A percentile compares a stretch with the other conserved stretches of the same genome.
Evolutionary conservation across 2,888 invertebrate genomes (phyloP).

Genomic region (Papilio gigon): DNA sequence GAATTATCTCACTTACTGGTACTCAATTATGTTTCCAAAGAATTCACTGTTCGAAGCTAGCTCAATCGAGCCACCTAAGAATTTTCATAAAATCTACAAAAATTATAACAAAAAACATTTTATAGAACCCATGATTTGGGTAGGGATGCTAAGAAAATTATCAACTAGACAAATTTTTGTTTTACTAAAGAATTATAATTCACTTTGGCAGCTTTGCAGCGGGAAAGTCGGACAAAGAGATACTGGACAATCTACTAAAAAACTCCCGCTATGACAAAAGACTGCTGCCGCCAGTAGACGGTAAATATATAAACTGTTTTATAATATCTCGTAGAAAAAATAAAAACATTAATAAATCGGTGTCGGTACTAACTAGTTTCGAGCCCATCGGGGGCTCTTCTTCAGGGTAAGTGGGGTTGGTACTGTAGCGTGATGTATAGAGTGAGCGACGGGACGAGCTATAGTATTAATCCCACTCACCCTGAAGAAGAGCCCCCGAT

Average conservation of each 20-base stretch:
- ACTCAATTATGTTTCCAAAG: too few species aligned
- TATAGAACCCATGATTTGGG: background rate
- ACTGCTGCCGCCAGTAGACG: conserved; percentile 94
- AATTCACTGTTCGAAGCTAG: too few species aligned
- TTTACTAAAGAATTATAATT: background rate
- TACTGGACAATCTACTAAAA: conserved; percentile 93
- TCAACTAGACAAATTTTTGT: background rate
- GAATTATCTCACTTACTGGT: too few species aligned
- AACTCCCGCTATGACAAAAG: conserved; percentile 96
- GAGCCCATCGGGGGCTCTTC: too few species aligned
- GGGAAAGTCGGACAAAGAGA: conserved; percentile 96
- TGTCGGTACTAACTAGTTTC: too few species aligned
- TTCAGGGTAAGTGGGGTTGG: too few species aligned
- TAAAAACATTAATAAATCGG: background rate
- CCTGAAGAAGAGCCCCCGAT: too few species aligned
- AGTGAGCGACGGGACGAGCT: too few species aligned
- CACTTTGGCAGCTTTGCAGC: conserved; percentile 89
- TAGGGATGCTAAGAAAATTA: background rate
- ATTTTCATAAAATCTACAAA: too few species aligned
- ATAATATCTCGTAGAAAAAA: background rate
- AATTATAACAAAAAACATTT: background rate
- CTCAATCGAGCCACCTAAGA: too few species aligned
- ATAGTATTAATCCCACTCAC: too few species aligned
- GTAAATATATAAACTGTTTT: conserved; percentile 72
- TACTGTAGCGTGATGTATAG: too few species aligned